Base-by-base conservation (phyloP, 2,888 invertebrate genomes). In the Hypena proboscidalis region DNA sequence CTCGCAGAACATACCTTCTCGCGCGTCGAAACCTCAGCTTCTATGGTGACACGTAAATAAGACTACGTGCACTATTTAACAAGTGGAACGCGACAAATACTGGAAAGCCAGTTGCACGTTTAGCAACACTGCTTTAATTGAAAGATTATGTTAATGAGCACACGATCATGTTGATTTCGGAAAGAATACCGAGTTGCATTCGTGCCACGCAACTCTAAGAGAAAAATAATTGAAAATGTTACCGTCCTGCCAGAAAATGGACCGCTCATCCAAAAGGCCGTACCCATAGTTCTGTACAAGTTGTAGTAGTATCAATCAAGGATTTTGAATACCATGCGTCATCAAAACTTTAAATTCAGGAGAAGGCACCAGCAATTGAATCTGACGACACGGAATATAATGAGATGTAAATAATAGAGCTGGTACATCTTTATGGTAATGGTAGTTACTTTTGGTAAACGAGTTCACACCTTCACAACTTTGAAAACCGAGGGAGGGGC, bases 11-110 rank as follows among this genome's bases (percentile, higher is more conserved):
- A 55, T 64, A 55, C 52, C 61, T 66, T 67, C 68, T 64, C 63
- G 57, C 58, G 59, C 52, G 51, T 52, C 53, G 57, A 58, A 62
- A 61, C 67, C 57, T 72, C 57, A 58, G 56, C 51, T 42, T 56
- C 68, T 74, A 77, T 69, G 79, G 78, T 78, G 84, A 80, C 83
- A 82, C 80, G 77, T 83, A 79, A 79, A 80, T 78, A 74, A 57
- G 43, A 55, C 71, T 74, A 65, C 73, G 77, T 77, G 84, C 83
- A 77, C 85, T 76, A 80, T 77, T 84, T 80, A 69, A 55, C 75
- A 88, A 85, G 75, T 83, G 66, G 84, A 74, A 70, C 85, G 70
- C 65, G 63, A 67, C 70, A 66, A 71, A 74, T 70, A 72, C 63
- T 67, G 60, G 69, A 75, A 74, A 75, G 68, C 65, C 59, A 59